phyloP scores from a whole-genome alignment of 2,888 invertebrate genomes.

The Chydorus sphaericus region DNA sequence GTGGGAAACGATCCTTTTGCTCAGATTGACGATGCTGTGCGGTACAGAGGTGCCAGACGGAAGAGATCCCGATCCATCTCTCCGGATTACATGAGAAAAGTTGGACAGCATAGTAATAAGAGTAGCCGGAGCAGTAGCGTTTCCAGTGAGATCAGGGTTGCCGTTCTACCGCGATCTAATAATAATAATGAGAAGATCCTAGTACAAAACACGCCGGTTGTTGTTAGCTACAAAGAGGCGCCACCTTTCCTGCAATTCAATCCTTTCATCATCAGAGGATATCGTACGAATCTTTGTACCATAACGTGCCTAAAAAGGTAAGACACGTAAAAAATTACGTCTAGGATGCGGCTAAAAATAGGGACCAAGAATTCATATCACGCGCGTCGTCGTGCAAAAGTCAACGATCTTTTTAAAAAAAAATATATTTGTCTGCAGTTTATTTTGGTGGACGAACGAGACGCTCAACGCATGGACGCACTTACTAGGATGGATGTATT shows the following conservation, averaged over 20 bases:
- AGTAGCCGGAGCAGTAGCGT: background rate
- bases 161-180: background rate
- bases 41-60: background rate
- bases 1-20: slow-evolving; percentile 2
- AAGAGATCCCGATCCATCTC: background rate
- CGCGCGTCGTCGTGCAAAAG: too few species aligned
- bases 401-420: too few species aligned
- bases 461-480: slow-evolving; percentile 97
- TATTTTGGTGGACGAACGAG: slow-evolving; percentile 95
- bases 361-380: too few species aligned
- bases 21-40: background rate
- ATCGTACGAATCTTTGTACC: slow-evolving; percentile 66
- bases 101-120: background rate
- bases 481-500: slow-evolving; percentile 60
- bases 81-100: background rate
- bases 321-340: slow-evolving; percentile 11
- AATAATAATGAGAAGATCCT: too few species aligned
- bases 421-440: too few species aligned
- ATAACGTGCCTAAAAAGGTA: slow-evolving; percentile 76
- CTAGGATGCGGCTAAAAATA: too few species aligned
- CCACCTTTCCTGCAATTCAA: slow-evolving; percentile 75
- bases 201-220: background rate
- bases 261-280: slow-evolving; percentile 69
- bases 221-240: slow-evolving; percentile 38
- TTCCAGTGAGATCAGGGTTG: background rate